Conservation (phyloP, 2,888 invertebrate species). For the Tetrapedia diversipes region DNA sequence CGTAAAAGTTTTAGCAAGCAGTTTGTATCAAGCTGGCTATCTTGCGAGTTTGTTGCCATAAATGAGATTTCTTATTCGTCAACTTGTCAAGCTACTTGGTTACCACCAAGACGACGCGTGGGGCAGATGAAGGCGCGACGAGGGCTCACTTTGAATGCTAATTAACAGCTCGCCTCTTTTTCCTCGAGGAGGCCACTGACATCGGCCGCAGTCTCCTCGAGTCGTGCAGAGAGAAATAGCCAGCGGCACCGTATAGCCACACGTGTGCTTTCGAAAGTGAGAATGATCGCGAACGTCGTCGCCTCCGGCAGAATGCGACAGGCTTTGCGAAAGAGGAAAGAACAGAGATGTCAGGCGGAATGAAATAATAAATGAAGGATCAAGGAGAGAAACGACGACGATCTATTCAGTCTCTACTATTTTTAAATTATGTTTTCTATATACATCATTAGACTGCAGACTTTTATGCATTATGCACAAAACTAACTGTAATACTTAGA, state of each 20-base stretch:
- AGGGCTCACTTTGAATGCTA: conserved; percentile 73
- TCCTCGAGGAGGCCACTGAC: conserved; percentile 67
- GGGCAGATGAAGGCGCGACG: conserved; percentile 67
- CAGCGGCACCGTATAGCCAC: conserved; percentile 13
- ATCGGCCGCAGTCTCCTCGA: conserved; percentile 33
- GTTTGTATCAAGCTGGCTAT: background rate
- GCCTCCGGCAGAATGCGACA: conserved; percentile 37
- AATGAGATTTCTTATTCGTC: conserved; percentile 26
- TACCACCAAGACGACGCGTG: conserved; percentile 27
- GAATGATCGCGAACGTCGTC: conserved; percentile 57
- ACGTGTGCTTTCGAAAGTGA: conserved; percentile 67
- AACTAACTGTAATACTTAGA: too few species aligned
- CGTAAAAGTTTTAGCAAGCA: too few species aligned
- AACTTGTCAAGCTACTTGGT: conserved; percentile 13
- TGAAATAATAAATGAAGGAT: background rate
- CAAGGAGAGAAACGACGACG: too few species aligned
- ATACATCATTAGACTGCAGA: too few species aligned
- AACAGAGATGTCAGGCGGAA: background rate
- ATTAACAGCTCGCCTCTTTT: conserved; percentile 69
- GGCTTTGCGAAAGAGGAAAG: conserved; percentile 39
- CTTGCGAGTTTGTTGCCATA: background rate
- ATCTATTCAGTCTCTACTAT: too few species aligned
- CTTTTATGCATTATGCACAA: too few species aligned
- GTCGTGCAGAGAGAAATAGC: conserved; percentile 5
- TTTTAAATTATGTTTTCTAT: too few species aligned